Conservation (phyloP, 2,888 invertebrate species). For the Phasia obesa region DNA sequence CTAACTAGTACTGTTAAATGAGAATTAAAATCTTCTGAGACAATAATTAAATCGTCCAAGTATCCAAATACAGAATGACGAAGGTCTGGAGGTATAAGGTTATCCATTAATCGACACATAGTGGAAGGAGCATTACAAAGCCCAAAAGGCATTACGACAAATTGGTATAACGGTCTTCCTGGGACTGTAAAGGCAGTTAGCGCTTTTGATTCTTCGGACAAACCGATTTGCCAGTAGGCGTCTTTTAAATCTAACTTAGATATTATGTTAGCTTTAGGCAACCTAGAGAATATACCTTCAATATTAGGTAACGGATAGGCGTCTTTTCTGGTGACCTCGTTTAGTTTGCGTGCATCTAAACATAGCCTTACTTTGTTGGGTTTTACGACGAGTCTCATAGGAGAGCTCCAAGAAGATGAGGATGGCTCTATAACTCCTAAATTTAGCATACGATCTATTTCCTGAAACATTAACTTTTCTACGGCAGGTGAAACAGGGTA, state of each 20-base stretch:
- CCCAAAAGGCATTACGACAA: too few species aligned
- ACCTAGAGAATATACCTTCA: neutral
- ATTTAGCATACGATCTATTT: neutral
- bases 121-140: neutral
- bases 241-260: neutral
- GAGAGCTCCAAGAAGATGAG: neutral
- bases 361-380: neutral
- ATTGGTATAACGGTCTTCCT: neutral
- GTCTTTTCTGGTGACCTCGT: neutral
- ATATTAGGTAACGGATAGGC: neutral
- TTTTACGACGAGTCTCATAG: neutral
- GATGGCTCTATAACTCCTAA: neutral
- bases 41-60: slow-evolving; percentile 9
- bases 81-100: neutral
- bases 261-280: neutral
- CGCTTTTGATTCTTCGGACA: neutral
- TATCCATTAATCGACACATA: neutral
- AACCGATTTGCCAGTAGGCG: neutral
- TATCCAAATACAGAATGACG: neutral
- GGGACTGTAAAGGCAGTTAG: neutral
- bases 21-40: neutral
- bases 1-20: neutral
- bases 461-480: neutral
- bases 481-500: neutral
- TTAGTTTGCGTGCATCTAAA: neutral